Percentiles rank a stretch among this genome's conserved stretches.
Conservation (phyloP, 2,113 vertebrate genomes). For the Anolis carolinensis region DNA sequence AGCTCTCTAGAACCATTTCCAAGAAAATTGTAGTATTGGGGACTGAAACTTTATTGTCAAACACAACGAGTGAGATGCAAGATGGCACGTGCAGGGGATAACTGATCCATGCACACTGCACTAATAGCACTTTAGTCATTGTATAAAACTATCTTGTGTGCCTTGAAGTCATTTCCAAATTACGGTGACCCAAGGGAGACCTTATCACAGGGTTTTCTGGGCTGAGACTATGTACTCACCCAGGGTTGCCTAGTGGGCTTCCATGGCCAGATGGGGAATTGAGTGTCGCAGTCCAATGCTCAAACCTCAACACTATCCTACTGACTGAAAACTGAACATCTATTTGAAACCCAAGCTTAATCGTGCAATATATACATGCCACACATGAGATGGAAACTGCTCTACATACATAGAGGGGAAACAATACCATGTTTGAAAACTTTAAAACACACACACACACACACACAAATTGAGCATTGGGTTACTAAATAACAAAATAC, state of each 20-base stretch:
- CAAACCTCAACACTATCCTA: not conserved
- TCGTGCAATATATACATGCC: slow-evolving; percentile 6
- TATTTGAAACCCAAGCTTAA: not conserved
- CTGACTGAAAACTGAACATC: too few species aligned
- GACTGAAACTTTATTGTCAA: not conserved
- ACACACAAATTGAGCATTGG: not conserved
- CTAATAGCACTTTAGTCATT: not conserved
- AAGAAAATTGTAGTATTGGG: not conserved
- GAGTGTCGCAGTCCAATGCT: too few species aligned
- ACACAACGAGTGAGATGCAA: too few species aligned
- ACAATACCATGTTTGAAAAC: not conserved
- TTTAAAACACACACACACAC: not conserved
- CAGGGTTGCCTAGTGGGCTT: too few species aligned
- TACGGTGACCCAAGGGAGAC: too few species aligned
- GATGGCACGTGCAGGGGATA: too few species aligned
- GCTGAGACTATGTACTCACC: too few species aligned
- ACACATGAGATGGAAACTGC: not conserved
- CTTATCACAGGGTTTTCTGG: too few species aligned
- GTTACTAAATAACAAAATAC: accelerated
- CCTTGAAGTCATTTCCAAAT: too few species aligned
- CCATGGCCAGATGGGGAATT: too few species aligned
- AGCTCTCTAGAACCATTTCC: not conserved
- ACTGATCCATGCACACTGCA: too few species aligned
- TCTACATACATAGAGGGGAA: not conserved
- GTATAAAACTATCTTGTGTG: not conserved